Conservation (phyloP, 2,113 vertebrate species). For the Crotalus horridus region DNA sequence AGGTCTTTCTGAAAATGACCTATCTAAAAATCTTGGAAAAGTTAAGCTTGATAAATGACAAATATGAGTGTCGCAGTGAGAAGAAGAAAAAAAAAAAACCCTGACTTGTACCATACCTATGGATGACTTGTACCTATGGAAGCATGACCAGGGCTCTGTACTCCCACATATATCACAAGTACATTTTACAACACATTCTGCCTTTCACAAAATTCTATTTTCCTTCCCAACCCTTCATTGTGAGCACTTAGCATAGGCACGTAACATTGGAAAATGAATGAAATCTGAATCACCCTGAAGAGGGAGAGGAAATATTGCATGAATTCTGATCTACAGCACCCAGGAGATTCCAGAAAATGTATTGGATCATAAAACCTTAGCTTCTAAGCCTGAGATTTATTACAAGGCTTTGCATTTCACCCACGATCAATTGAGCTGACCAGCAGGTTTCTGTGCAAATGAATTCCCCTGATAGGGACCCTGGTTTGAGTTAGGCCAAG, state of each 20-base stretch:
- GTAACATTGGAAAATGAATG: background rate
- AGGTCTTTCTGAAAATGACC: background rate
- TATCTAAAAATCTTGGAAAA: background rate
- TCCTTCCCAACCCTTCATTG: background rate
- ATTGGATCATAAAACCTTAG: background rate
- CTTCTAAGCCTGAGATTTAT: conserved; percentile 18
- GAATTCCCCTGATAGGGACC: background rate
- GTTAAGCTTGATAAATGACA: background rate
- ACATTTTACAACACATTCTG: background rate
- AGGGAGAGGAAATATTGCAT: background rate
- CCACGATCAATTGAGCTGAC: conserved; percentile 36
- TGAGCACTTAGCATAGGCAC: background rate
- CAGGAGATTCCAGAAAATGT: conserved; percentile 7
- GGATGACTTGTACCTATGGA: background rate
- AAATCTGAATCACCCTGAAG: conserved; percentile 4
- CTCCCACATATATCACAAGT: background rate
- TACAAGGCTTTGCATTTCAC: background rate
- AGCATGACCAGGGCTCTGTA: background rate
- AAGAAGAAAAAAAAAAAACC: too few relatives aligned
- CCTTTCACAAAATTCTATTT: background rate
- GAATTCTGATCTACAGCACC: background rate
- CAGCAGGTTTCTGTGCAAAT: background rate
- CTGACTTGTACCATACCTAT: background rate
- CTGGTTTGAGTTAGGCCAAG: background rate
- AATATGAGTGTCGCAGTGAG: too few relatives aligned